These are phyloP conservation scores for Stigmatopora nigra DNA, from an alignment of 2,113 vertebrate species.

Conservation along the genomic window DNA sequence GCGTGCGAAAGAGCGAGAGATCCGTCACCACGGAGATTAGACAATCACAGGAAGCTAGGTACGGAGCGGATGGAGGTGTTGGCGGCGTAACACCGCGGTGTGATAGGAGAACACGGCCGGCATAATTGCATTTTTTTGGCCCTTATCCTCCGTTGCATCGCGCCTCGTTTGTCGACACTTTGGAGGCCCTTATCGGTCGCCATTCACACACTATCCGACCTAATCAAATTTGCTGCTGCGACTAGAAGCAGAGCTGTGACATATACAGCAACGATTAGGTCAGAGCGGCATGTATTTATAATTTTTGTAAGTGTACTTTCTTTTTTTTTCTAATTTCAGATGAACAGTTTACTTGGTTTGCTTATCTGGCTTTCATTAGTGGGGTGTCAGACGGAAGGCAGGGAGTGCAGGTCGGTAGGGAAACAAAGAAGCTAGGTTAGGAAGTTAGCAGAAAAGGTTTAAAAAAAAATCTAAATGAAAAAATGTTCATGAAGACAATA, in stretches of 20 bases:
- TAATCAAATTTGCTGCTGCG: conserved; percentile 70
- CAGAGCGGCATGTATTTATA: conserved; percentile 41
- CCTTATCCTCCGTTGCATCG: conserved; percentile 71
- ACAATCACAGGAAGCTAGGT: conserved; percentile 56
- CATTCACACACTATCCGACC: conserved; percentile 68
- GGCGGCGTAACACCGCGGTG: conserved; percentile 43
- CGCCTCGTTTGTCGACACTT: conserved; percentile 67
- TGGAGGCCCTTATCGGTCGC: conserved; percentile 67
- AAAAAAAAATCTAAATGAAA: neutral
- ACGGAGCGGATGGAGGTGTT: conserved; percentile 30
- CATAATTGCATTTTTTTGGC: conserved; percentile 60
- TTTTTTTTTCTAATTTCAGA: conserved; percentile 58
- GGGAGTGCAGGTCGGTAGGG: conserved; percentile 27
- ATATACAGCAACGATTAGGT: conserved; percentile 61
- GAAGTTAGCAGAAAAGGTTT: neutral
- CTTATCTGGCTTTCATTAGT: conserved; percentile 70
- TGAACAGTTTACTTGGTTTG: conserved; percentile 62
- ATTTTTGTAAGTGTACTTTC: conserved; percentile 26
- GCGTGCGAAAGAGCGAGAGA: conserved; percentile 48
- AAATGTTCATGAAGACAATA: too few relatives aligned
- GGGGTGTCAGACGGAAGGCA: conserved; percentile 52
- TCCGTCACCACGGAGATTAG: conserved; percentile 65
- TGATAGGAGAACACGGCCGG: conserved; percentile 68
- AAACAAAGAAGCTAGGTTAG: neutral
- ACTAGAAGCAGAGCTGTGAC: conserved; percentile 50